Percentiles rank a stretch among this genome's conserved stretches.
Conservation (phyloP, 2,797 vertebrate genomes). For the Limosa lapponica region DNA sequence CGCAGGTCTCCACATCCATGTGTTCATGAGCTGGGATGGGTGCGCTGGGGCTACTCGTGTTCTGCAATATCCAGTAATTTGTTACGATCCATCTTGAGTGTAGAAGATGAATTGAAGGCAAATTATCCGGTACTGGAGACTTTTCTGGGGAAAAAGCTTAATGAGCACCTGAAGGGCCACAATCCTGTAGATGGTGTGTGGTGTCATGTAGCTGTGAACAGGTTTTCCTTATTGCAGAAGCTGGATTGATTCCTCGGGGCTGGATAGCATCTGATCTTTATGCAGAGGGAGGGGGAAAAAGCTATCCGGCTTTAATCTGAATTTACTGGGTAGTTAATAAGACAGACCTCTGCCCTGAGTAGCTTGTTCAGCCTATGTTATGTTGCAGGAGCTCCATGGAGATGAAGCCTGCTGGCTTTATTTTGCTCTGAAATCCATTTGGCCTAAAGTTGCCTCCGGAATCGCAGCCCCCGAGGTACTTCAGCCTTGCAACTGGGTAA, state of each 20-base stretch:
- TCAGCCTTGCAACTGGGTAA: not conserved
- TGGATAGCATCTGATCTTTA: not conserved
- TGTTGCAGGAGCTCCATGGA: conserved; percentile 62
- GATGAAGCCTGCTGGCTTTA: conserved; percentile 47
- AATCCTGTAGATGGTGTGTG: not conserved
- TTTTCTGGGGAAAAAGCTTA: not conserved
- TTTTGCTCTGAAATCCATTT: conserved; percentile 3
- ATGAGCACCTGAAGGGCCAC: not conserved
- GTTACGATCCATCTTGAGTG: not conserved
- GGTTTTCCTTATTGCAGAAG: not conserved
- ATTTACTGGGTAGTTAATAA: conserved; percentile 24
- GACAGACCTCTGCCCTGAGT: not conserved
- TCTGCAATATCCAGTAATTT: not conserved
- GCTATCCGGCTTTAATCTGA: conserved; percentile 8
- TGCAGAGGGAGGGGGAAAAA: not conserved
- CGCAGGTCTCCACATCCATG: accelerated
- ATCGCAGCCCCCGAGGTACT: not conserved
- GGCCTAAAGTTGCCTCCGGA: not conserved
- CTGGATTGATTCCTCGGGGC: not conserved
- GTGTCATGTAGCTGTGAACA: not conserved
- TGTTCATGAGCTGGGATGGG: not conserved
- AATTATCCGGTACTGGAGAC: not conserved
- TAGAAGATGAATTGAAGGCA: not conserved
- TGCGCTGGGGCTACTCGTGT: not conserved
- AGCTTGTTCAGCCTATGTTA: not conserved